These are phyloP conservation scores for Beris chalybata DNA, from an alignment of 2,888 invertebrate species.

Conservation along the genomic window DNA sequence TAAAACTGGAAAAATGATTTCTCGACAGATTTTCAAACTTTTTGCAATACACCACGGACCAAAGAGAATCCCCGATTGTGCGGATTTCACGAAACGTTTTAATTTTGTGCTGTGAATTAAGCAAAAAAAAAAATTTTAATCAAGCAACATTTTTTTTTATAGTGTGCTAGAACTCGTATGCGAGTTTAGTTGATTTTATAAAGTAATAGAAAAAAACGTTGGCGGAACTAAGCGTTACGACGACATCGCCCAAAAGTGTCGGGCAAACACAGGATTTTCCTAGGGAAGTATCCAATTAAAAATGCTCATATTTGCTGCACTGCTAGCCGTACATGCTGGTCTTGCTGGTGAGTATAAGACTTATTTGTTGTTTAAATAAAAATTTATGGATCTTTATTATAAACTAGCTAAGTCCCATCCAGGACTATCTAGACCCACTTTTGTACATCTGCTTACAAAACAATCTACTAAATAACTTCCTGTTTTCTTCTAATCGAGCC, in stretches of 20 bases:
- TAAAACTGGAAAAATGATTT: no score
- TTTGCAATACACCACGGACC: no score
- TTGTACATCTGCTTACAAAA: no score
- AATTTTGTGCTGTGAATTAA: constrained; percentile 3
- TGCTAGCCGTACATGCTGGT: constrained; percentile 55
- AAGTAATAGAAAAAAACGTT: constrained; percentile 5
- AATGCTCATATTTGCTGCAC: constrained; percentile 54
- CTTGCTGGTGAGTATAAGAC: constrained; percentile 54
- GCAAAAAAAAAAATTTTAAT: no score
- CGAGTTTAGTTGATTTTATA: not conserved
- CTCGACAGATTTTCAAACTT: no score
- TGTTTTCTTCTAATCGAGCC: no score
- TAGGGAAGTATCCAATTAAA: constrained; percentile 41
- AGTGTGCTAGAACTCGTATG: no score
- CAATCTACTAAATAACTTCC: no score
- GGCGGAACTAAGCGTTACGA: not conserved
- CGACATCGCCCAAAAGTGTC: constrained; percentile 5
- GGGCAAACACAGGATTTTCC: constrained; percentile 30
- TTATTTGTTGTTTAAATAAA: not conserved
- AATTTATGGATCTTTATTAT: no score
- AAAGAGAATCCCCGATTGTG: not conserved
- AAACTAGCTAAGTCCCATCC: no score
- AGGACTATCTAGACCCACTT: no score
- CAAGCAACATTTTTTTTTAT: not conserved
- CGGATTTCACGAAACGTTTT: not conserved